Conservation (phyloP, 2,113 vertebrate species). For the Odobenus rosmarus region DNA sequence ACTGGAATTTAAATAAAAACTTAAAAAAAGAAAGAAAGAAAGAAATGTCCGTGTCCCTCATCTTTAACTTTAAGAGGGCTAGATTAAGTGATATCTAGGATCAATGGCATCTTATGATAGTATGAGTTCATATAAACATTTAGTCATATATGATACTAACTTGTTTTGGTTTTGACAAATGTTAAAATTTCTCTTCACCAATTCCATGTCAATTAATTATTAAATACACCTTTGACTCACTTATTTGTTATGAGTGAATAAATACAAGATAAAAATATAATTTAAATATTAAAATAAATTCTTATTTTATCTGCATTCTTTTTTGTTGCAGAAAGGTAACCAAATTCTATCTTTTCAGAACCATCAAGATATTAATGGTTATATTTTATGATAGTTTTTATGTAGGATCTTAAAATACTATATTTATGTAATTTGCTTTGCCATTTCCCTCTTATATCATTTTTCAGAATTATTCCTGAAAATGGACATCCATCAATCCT, state of each 20-base stretch:
- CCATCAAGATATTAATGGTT: slow-evolving; percentile 28
- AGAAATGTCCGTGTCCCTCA: not conserved
- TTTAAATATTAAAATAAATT: slow-evolving; percentile 50
- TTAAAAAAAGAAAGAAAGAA: not conserved
- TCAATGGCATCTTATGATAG: not conserved
- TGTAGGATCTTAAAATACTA: not conserved
- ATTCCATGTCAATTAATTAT: slow-evolving; percentile 35
- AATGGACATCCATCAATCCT: not conserved
- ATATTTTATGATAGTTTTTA: slow-evolving; percentile 31
- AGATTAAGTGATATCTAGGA: not conserved
- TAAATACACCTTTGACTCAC: slow-evolving; percentile 25
- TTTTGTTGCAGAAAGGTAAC: slow-evolving; percentile 45
- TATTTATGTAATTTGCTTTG: slow-evolving; percentile 16
- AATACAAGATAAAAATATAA: slow-evolving; percentile 5
- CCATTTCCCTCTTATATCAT: slow-evolving; percentile 27
- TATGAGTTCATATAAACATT: slow-evolving; percentile 35
- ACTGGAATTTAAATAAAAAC: not conserved
- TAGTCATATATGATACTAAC: not conserved
- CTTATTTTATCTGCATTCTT: not conserved
- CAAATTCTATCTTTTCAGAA: slow-evolving; percentile 38
- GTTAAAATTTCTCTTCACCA: slow-evolving; percentile 27
- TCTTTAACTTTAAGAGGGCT: slow-evolving; percentile 4
- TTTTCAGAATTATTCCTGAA: slow-evolving; percentile 56
- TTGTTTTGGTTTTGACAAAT: slow-evolving; percentile 33
- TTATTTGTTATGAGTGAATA: slow-evolving; percentile 6